These are phyloP conservation scores for Trypoxylus dichotomus DNA, from an alignment of 1,140 invertebrate species.

Conservation along the genomic window DNA sequence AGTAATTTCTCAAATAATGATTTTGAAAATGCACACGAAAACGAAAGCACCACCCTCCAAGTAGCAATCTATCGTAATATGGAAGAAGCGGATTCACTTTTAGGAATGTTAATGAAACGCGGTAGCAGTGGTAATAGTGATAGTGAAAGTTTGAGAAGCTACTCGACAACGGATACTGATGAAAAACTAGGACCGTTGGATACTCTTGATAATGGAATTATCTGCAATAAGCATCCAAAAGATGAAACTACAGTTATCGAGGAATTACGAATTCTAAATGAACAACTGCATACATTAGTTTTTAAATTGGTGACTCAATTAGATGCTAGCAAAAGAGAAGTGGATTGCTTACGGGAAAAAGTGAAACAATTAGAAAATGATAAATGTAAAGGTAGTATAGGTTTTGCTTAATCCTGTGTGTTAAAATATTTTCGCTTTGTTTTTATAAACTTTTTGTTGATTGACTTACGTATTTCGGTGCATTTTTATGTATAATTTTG, in stretches of 20 bases:
- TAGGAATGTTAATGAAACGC: constrained; percentile 53
- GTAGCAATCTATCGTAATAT: constrained; percentile 62
- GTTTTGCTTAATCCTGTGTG: neutral
- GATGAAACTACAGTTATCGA: constrained; percentile 62
- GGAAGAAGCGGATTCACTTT: constrained; percentile 65
- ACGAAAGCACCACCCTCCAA: constrained; percentile 54
- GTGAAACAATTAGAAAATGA: constrained; percentile 57
- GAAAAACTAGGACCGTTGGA: constrained; percentile 45
- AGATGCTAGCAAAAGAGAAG: constrained; percentile 62
- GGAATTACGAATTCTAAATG: constrained; percentile 62
- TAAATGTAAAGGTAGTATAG: constrained; percentile 53
- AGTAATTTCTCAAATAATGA: constrained; percentile 47
- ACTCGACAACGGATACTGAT: constrained; percentile 41
- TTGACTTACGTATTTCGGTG: neutral
- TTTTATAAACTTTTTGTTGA: neutral
- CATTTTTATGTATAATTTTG: neutral
- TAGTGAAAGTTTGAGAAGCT: constrained; percentile 41
- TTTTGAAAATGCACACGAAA: constrained; percentile 51
- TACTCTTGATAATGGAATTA: constrained; percentile 46
- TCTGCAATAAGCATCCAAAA: constrained; percentile 60
- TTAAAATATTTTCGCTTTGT: neutral
- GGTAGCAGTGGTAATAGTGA: constrained; percentile 44
- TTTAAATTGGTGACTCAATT: constrained; percentile 62
- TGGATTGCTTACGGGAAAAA: constrained; percentile 57
- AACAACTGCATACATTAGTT: constrained; percentile 60